Conservation (phyloP, 2,113 vertebrate genomes). For the Callochromis pleurospilus region DNA sequence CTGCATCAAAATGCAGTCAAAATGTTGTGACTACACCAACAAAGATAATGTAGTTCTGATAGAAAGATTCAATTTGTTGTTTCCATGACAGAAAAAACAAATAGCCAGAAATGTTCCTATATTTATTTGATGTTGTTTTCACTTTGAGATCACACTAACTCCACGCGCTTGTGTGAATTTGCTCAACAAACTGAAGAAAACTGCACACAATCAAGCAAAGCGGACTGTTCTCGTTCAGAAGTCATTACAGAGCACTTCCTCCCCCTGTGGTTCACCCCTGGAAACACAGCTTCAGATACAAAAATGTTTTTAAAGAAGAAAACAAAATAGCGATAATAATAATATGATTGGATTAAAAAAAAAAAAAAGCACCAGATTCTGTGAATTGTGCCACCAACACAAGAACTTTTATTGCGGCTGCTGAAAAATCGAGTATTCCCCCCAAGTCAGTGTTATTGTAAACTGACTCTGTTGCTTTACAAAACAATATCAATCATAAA, state of each 20-base stretch:
- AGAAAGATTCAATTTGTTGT: background rate
- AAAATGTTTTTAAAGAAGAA: background rate
- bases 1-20: background rate
- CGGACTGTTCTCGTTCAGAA: background rate
- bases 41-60: background rate
- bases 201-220: background rate
- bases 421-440: background rate
- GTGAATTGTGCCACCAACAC: background rate
- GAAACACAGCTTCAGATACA: background rate
- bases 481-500: background rate
- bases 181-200: background rate
- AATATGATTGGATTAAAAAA: background rate
- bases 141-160: background rate
- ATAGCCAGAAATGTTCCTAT: background rate
- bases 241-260: background rate
- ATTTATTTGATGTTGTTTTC: fast-evolving
- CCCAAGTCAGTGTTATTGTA: fast-evolving
- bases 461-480: background rate
- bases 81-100: background rate
- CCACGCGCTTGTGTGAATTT: background rate
- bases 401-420: background rate
- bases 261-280: background rate
- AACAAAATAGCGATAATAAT: background rate
- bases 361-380: background rate
- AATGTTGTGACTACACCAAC: background rate